phyloP scores from a whole-genome alignment of 1,140 invertebrate species.

The Drosophila ironensis region DNA sequence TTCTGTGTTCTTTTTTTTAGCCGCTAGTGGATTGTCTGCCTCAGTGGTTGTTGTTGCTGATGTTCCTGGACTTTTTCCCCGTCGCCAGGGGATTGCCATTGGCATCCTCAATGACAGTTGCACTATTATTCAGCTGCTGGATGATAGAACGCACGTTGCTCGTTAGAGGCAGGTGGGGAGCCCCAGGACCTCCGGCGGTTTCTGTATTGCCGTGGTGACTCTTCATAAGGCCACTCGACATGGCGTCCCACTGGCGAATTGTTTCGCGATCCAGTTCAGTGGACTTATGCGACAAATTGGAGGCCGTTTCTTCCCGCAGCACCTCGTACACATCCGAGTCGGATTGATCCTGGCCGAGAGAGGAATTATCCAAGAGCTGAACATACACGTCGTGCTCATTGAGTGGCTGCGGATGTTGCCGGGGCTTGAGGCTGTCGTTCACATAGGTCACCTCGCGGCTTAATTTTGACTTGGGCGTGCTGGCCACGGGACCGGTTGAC shows the following conservation, averaged over 20 bases:
- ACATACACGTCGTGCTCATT: constrained; percentile 85
- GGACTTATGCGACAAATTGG: constrained; percentile 80
- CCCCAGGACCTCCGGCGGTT: constrained; percentile 3
- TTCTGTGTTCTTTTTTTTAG: too few species aligned
- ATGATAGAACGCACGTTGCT: constrained; percentile 76
- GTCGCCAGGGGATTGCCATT: constrained; percentile 33
- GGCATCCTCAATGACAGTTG: constrained; percentile 33
- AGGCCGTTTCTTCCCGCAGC: constrained; percentile 70
- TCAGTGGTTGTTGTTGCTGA: constrained; percentile 26
- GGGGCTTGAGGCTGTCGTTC: constrained; percentile 82
- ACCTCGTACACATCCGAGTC: constrained; percentile 79
- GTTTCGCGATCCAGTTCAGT: constrained; percentile 92
- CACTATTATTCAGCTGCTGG: constrained; percentile 64
- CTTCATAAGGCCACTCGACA: constrained; percentile 89
- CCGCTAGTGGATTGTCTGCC: neutral
- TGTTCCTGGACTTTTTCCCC: constrained; percentile 32
- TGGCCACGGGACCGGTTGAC: constrained; percentile 36
- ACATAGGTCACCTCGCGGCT: constrained; percentile 88
- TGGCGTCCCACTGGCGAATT: constrained; percentile 92
- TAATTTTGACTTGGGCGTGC: constrained; percentile 82
- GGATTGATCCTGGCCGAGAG: constrained; percentile 8
- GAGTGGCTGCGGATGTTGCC: constrained; percentile 25
- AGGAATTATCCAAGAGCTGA: constrained; percentile 82
- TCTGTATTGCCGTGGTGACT: constrained; percentile 46
- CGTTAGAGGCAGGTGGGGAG: constrained; percentile 50